Evolutionary conservation across 2,888 invertebrate genomes (phyloP), one percentile per base, ranked within the genome.

Genomic region (Octonoba sinensis): DNA sequence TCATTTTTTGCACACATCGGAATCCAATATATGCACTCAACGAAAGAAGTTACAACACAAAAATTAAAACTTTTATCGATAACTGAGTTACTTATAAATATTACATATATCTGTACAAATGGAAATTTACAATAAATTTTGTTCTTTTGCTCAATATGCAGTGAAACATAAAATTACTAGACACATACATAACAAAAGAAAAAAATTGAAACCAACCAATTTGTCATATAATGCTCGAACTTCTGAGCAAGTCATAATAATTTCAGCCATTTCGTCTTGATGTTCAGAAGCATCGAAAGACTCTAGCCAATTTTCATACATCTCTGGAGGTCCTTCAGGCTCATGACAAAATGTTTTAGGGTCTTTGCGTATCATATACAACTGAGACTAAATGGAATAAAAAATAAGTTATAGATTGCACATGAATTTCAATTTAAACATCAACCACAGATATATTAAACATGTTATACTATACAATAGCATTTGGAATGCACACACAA

Each of bases 271-370:
- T 84, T 91, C 90, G 71, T 91, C 91, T 86, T 91, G 89, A 83
- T 87, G 86, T 6, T 85, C 85, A 36, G 89, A 89, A 62, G 89
- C 89, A 72, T 91, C 90, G 86, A 92, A 90, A 64, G 90, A 90
- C 86, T 91, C 90, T 85, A 91, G 86, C 92, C 92, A 93, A 83
- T 91, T 90, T 85, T 91, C 89, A 87, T 91, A 92, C 83, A 91
- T 90, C 84, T 91, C 90, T 59, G 88, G 86, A 54, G 91, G 87
- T 36, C 89, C 91, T 83, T 91, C 89, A 0, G 94, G 93, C 51
- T 93, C 92, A 70, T 91, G 91, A 85, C 92, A 90, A 90, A 93
- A 95, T 0, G 94, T 94, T 12, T 92, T 92, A 83, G 93, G 92
- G 84, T 93, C 92, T 67, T 91, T 91, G 86, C 93, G 93, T 27